phyloP scores from a whole-genome alignment of 1,140 invertebrate genomes.

The Cydia strobilella region DNA sequence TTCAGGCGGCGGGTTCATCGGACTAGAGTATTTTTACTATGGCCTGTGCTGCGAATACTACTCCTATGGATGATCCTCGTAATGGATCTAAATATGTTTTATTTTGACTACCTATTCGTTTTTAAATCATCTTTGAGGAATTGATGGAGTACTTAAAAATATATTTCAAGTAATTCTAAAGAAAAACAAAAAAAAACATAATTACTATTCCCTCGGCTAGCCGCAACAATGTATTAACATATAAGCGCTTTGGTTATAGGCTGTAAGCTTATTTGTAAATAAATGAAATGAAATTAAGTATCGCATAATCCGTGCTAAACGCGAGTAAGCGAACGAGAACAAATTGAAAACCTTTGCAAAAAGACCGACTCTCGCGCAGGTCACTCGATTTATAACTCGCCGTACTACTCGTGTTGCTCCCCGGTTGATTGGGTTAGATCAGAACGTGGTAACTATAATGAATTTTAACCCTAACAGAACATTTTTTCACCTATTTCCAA shows the following conservation, averaged over 20 bases:
- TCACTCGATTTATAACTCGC: slow-evolving; percentile 22
- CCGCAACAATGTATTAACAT: neutral
- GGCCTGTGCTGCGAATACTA: too few relatives aligned
- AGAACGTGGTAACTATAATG: neutral
- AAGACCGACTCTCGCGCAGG: slow-evolving; percentile 18
- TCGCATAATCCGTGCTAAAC: neutral
- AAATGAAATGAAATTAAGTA: too few relatives aligned
- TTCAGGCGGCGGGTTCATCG: too few relatives aligned
- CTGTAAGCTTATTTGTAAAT: too few relatives aligned
- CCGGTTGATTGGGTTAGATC: neutral
- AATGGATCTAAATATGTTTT: too few relatives aligned
- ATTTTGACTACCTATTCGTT: too few relatives aligned
- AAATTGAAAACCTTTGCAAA: slow-evolving; percentile 30
- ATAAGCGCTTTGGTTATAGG: too few relatives aligned
- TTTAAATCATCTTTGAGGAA: too few relatives aligned
- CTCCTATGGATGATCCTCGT: too few relatives aligned
- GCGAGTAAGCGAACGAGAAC: slow-evolving; percentile 18
- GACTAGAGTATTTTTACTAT: too few relatives aligned
- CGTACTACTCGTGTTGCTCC: slow-evolving; percentile 23
- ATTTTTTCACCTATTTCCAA: too few relatives aligned
- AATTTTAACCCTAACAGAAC: neutral
- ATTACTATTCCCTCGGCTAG: neutral
- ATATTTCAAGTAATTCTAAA: neutral
- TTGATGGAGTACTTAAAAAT: too few relatives aligned
- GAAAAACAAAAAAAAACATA: neutral